Percentiles rank a stretch among this genome's conserved stretches.
These are phyloP conservation scores for Chrysochloris asiatica DNA, from an alignment of 2,113 vertebrate genomes.

Conservation along the genomic window DNA sequence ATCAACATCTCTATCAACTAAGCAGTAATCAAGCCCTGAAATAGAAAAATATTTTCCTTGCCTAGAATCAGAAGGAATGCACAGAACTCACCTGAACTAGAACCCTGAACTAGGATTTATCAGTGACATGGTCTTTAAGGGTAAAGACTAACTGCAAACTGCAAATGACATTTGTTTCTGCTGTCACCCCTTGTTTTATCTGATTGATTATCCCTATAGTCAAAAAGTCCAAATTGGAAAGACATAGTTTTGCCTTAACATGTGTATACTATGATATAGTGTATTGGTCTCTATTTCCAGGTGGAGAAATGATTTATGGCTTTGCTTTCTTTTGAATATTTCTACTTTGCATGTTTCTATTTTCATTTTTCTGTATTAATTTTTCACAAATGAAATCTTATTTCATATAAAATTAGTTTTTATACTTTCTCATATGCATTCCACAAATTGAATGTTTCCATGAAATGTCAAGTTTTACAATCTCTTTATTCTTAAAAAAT, in stretches of 20 bases:
- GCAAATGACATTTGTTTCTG: background rate
- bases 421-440: background rate
- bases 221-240: background rate
- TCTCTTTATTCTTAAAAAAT: background rate
- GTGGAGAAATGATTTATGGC: background rate
- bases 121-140: background rate
- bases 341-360: background rate
- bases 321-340: background rate
- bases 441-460: background rate
- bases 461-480: constrained; percentile 26
- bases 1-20: background rate
- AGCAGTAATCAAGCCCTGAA: background rate
- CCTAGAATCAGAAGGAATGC: background rate
- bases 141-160: background rate
- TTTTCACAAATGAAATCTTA: background rate
- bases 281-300: background rate
- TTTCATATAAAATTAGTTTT: constrained; percentile 3
- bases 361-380: background rate
- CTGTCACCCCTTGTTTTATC: background rate
- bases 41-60: background rate
- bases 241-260: background rate
- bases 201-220: background rate
- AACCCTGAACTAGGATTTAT: background rate
- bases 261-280: background rate
- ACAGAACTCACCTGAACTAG: too few relatives aligned